Conservation (phyloP, 1,140 invertebrate genomes). For the Holcopasites calliopsidis region DNA sequence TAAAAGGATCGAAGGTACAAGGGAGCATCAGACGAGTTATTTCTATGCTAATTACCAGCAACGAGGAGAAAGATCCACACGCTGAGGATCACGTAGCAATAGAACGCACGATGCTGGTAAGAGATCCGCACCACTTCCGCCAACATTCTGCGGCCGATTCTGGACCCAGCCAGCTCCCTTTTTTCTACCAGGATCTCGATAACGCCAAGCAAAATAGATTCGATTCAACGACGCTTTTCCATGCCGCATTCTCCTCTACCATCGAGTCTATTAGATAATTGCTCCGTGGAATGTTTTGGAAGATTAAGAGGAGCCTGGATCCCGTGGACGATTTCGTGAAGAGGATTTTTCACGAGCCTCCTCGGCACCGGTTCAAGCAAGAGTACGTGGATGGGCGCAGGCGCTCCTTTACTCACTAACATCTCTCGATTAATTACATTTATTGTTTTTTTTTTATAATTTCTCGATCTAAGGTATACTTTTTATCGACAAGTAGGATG, state of each 20-base stretch:
- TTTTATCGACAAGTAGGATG: too few species aligned
- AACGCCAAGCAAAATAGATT: constrained; percentile 21
- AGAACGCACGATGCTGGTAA: constrained; percentile 86
- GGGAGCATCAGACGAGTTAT: not conserved
- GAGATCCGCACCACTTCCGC: constrained; percentile 84
- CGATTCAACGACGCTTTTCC: constrained; percentile 25
- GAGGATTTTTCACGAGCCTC: not conserved
- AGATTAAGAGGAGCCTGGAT: not conserved
- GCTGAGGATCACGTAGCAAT: constrained; percentile 88
- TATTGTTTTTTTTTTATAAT: too few species aligned
- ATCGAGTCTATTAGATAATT: not conserved
- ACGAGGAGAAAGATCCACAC: constrained; percentile 89
- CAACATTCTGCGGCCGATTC: constrained; percentile 66
- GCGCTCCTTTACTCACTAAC: not conserved
- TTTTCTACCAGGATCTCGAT: constrained; percentile 20
- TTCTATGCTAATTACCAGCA: constrained; percentile 79
- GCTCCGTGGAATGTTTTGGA: not conserved
- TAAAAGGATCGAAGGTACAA: not conserved
- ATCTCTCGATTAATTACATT: not conserved
- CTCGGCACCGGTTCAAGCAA: not conserved
- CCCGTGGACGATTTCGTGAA: not conserved
- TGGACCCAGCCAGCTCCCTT: not conserved
- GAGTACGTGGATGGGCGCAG: not conserved
- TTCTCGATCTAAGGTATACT: too few species aligned
- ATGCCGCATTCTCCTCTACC: constrained; percentile 34